Evolutionary conservation across 2,888 invertebrate genomes (phyloP).

Genomic region (Catotricha subobsoleta): DNA sequence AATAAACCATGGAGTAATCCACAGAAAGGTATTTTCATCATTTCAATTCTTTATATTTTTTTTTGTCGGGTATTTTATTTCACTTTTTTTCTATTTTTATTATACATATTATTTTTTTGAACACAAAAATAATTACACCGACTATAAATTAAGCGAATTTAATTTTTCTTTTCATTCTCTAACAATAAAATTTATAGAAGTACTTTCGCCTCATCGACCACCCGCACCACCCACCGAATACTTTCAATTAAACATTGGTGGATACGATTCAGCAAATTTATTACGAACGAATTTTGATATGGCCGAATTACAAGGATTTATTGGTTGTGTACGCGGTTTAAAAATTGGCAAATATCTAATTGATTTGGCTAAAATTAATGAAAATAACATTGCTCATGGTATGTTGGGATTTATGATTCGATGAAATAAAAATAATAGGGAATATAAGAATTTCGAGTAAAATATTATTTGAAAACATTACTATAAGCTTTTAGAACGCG

Average conservation of each 20-base stretch:
- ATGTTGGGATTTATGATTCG: too few relatives aligned
- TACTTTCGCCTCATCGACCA: constrained; percentile 71
- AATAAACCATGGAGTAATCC: constrained; percentile 77
- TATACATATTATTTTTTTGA: too few relatives aligned
- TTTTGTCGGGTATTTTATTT: too few relatives aligned
- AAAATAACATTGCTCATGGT: constrained; percentile 50
- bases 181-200: constrained; percentile 37
- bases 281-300: constrained; percentile 36
- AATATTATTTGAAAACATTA: too few relatives aligned
- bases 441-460: too few relatives aligned
- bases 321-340: constrained; percentile 73
- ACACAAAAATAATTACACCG: constrained; percentile 11
- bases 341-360: constrained; percentile 66
- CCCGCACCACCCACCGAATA: constrained; percentile 79
- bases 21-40: constrained; percentile 55
- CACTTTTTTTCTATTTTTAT: too few relatives aligned
- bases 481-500: too few relatives aligned
- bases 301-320: constrained; percentile 48
- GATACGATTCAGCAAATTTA: constrained; percentile 59
- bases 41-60: too few relatives aligned
- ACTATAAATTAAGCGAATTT: not conserved
- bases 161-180: not conserved
- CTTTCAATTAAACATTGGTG: constrained; percentile 75
- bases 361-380: constrained; percentile 55
- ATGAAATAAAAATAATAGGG: too few relatives aligned